A percentile compares a stretch with the other conserved stretches of the same genome.
These are phyloP conservation scores for Alexandromys fortis DNA, from an alignment of 2,113 vertebrate species.

Conservation along the genomic window DNA sequence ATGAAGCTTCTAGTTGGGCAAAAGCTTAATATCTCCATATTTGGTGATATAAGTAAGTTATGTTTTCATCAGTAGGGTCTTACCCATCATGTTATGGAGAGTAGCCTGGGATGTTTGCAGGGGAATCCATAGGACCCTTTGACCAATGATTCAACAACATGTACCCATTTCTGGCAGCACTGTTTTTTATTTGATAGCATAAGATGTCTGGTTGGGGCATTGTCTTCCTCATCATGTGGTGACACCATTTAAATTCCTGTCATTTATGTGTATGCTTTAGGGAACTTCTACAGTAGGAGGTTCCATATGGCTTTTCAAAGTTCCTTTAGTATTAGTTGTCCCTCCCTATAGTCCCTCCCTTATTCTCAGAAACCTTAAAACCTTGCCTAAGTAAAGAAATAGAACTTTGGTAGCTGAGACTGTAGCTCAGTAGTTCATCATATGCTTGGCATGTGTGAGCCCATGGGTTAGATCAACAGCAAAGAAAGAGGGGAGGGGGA, in stretches of 20 bases:
- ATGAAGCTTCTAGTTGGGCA: background rate
- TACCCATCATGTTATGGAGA: background rate
- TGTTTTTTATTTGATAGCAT: background rate
- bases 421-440: background rate
- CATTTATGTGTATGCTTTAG: background rate
- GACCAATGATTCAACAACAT: background rate
- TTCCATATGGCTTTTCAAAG: background rate
- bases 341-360: background rate
- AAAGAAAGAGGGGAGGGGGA: background rate
- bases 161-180: background rate
- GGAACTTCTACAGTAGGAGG: background rate
- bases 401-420: background rate
- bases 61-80: background rate
- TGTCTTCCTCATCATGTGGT: background rate
- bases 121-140: background rate
- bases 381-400: background rate
- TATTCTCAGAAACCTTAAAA: slow-evolving; percentile 1
- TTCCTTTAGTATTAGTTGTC: background rate
- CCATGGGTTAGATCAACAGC: background rate
- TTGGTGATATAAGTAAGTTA: background rate
- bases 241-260: background rate
- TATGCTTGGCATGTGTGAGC: background rate
- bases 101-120: background rate
- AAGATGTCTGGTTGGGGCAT: background rate
- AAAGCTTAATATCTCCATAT: background rate